Evolutionary conservation across 2,888 invertebrate species (phyloP), one percentile per base, ranked within the genome.

Genomic region (Spicauda simplicius): DNA sequence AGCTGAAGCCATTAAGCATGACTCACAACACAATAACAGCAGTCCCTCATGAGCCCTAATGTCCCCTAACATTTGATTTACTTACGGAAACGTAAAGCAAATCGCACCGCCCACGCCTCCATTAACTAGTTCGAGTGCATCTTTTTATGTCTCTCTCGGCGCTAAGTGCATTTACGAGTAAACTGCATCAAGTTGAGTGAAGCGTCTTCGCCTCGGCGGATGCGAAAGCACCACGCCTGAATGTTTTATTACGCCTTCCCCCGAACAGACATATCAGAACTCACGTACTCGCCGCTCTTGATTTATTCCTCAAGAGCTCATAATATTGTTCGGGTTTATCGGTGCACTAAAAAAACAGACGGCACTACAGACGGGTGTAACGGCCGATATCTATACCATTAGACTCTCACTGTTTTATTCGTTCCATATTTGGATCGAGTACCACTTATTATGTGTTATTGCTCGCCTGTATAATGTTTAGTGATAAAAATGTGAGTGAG

Each of bases 141-240:
- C 87, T 87, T 88, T 90, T 90, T 89, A 88, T 84, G 83, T 86
- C 85, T 85, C 81, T 78, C 81, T 79, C 81, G 75, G 80, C 82
- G 84, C 83, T 91, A 90, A 91, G 91, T 91, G 91, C 90, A 87
- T 90, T 90, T 87, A 85, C 88, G 84, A 86, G 88, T 88, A 85
- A 81, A 84, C 83, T 85, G 83, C 85, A 85, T 82, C 81, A 81
- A 81, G 80, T 70, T 68, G 72, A 71, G 73, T 70, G 74, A 70
- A 68, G 72, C 75, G 71, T 77, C 77, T 78, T 76, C 75, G 75
- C 70, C 73, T 74, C 75, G 73, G 75, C 81, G 82, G 84, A 85
- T 82, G 80, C 80, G 76, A 80, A 80, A 73, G 78, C 74, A 76
- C 77, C 74, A 74, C 77, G 79, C 78, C 74, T 82, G 80, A 80